Conservation (phyloP, 1,140 invertebrate genomes). For the Drosophila pallidifrons region DNA sequence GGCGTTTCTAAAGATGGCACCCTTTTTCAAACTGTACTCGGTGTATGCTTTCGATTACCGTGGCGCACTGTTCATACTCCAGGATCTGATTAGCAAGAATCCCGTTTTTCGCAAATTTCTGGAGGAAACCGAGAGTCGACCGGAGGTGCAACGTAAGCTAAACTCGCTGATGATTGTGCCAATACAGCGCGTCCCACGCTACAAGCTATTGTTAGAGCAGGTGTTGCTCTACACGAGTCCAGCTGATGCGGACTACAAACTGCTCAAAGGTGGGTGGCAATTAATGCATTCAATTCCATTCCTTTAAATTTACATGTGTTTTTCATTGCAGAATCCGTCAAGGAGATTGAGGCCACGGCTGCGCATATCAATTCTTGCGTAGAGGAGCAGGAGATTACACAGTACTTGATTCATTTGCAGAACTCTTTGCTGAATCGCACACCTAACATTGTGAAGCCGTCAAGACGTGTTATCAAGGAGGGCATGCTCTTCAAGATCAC, state of each 20-base stretch:
- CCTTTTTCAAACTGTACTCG: slow-evolving; percentile 92
- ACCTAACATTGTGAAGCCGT: slow-evolving; percentile 89
- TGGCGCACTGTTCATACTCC: slow-evolving; percentile 86
- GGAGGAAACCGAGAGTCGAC: slow-evolving; percentile 88
- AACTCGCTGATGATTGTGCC: slow-evolving; percentile 90
- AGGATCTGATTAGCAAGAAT: slow-evolving; percentile 87
- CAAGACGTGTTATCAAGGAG: slow-evolving; percentile 89
- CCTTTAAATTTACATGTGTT: slow-evolving; percentile 34
- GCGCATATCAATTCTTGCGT: slow-evolving; percentile 90
- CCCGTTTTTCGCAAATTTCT: slow-evolving; percentile 87
- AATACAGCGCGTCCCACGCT: slow-evolving; percentile 91
- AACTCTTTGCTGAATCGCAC: slow-evolving; percentile 87
- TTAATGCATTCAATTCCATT: too few species aligned
- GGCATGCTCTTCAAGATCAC: slow-evolving; percentile 89
- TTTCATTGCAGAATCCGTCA: slow-evolving; percentile 86
- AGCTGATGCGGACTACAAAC: slow-evolving; percentile 87
- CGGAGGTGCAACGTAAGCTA: slow-evolving; percentile 90
- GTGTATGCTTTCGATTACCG: slow-evolving; percentile 92
- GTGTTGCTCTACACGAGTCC: slow-evolving; percentile 88
- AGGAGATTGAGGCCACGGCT: slow-evolving; percentile 89
- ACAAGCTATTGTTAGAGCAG: slow-evolving; percentile 90
- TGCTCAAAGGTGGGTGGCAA: slow-evolving; percentile 83
- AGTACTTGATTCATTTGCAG: slow-evolving; percentile 89
- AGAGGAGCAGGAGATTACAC: slow-evolving; percentile 90
- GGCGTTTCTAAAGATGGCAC: slow-evolving; percentile 90